These are phyloP conservation scores for Dilophus febrilis DNA, from an alignment of 2,888 invertebrate genomes.

Conservation along the genomic window DNA sequence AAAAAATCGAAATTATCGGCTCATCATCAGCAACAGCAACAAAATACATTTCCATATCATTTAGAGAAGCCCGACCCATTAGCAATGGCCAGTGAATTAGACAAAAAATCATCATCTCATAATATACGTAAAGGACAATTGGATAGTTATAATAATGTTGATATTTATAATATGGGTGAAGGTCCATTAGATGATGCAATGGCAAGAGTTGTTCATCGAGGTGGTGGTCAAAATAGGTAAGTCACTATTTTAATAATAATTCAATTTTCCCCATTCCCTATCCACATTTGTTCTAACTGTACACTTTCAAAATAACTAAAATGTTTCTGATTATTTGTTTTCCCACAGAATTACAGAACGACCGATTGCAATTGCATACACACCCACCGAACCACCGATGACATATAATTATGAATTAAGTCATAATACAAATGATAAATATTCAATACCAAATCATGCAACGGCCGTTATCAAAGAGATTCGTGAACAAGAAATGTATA, in stretches of 20 bases:
- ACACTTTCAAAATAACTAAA: background rate
- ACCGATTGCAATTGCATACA: conserved; percentile 47
- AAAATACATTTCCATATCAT: conserved; percentile 44
- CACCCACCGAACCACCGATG: conserved; percentile 36
- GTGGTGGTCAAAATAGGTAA: conserved; percentile 3
- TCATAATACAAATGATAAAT: conserved; percentile 17
- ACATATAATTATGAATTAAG: conserved; percentile 13
- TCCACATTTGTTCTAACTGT: background rate
- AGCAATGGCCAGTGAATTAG: conserved; percentile 15
- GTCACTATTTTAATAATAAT: conserved; percentile 4
- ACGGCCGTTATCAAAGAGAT: conserved; percentile 34
- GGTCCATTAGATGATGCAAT: conserved; percentile 28
- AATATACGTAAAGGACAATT: conserved; percentile 19
- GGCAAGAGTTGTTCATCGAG: conserved; percentile 30
- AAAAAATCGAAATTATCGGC: conserved; percentile 27
- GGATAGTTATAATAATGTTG: conserved; percentile 17
- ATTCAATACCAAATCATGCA: conserved; percentile 32
- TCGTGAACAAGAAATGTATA: conserved; percentile 17
- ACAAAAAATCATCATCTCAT: conserved; percentile 18
- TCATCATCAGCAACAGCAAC: conserved; percentile 24
- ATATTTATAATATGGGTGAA: conserved; percentile 11
- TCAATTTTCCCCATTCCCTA: background rate
- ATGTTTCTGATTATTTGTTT: background rate
- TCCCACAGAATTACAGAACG: conserved; percentile 31
- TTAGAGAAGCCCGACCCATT: conserved; percentile 39